Percentiles rank a stretch among this genome's conserved stretches.
phyloP scores from a whole-genome alignment of 2,113 vertebrate genomes.

The Pterocles gutturalis region DNA sequence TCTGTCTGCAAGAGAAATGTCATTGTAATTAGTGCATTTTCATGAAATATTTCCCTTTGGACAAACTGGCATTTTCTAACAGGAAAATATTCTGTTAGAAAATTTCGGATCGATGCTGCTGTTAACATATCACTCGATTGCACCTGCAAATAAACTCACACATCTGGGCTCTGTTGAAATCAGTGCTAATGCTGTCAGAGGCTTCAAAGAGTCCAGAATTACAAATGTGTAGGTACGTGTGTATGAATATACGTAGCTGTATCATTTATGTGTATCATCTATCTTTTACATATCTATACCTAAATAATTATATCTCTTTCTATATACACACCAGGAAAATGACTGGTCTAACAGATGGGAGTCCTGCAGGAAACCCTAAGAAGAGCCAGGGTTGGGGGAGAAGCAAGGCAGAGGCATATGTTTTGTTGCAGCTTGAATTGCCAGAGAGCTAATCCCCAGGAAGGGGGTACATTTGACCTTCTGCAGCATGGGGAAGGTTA shows the following conservation, averaged over 20 bases:
- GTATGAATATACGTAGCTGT: neutral
- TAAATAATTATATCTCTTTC: constrained; percentile 58
- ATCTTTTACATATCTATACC: constrained; percentile 41
- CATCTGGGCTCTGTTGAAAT: neutral
- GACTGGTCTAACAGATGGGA: constrained; percentile 65
- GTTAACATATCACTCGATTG: neutral
- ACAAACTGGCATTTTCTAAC: constrained; percentile 20
- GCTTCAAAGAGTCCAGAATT: neutral
- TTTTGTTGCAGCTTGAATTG: constrained; percentile 62
- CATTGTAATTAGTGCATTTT: neutral
- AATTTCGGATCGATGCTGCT: neutral
- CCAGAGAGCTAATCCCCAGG: constrained; percentile 35
- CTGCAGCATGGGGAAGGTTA: constrained; percentile 37
- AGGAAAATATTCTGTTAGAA: neutral
- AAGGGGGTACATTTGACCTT: constrained; percentile 61
- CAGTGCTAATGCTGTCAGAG: neutral
- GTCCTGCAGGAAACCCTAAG: constrained; percentile 61
- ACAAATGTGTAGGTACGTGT: neutral
- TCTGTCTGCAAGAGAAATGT: constrained; percentile 48
- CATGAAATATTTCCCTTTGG: constrained; percentile 37
- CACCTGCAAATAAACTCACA: constrained; percentile 2
- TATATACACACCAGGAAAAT: constrained; percentile 32
- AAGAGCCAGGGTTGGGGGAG: constrained; percentile 53
- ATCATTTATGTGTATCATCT: neutral
- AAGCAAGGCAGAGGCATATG: constrained; percentile 61